Conservation (phyloP, 2,113 vertebrate species). For the Neotragus pygmaeus region DNA sequence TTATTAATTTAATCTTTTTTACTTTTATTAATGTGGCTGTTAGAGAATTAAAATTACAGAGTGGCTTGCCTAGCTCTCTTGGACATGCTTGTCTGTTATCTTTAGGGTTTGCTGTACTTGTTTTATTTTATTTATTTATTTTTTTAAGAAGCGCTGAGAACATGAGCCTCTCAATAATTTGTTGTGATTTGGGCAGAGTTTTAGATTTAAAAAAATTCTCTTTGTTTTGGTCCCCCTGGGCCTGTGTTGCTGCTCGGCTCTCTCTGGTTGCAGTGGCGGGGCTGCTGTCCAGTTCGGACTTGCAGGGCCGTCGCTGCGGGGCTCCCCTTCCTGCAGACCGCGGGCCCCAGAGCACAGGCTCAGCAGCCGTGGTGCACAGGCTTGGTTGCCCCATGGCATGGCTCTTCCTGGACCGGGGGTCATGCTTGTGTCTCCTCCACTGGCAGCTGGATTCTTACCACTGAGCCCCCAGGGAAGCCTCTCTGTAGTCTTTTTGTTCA, state of each 20-base stretch:
- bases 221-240: background rate
- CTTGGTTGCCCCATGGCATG: background rate
- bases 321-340: rapidly evolving
- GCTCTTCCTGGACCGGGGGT: background rate
- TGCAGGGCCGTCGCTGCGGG: rapidly evolving
- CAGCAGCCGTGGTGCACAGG: rapidly evolving
- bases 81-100: background rate
- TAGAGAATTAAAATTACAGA: background rate
- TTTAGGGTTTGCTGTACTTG: background rate
- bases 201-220: background rate
- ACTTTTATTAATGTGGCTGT: background rate
- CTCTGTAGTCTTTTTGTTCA: background rate
- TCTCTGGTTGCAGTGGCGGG: rapidly evolving
- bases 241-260: background rate
- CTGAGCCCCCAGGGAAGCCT: background rate
- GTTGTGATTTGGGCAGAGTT: background rate
- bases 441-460: background rate
- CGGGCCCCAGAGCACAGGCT: background rate
- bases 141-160: background rate
- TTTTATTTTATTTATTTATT: background rate
- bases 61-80: background rate
- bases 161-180: background rate
- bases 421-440: background rate
- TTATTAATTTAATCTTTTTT: background rate
- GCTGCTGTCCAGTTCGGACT: rapidly evolving